Percentiles rank a stretch among this genome's conserved stretches.
Conservation (phyloP, 2,797 vertebrate species). For the Oceanodroma leucorhoa region DNA sequence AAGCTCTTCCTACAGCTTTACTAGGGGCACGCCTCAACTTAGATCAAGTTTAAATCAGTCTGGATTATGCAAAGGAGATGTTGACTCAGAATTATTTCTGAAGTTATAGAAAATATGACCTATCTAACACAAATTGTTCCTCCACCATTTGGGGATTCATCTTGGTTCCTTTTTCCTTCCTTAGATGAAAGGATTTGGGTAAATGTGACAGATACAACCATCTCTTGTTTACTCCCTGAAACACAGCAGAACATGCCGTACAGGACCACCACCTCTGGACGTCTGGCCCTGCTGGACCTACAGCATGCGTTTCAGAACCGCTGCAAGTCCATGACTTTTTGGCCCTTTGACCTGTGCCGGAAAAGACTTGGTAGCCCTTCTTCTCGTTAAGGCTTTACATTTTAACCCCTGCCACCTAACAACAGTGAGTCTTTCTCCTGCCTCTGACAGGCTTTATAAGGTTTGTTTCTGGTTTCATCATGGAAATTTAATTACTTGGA, state of each 20-base stretch:
- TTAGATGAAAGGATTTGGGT: not conserved
- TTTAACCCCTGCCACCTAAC: not conserved
- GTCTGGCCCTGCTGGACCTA: not conserved
- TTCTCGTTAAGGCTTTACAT: not conserved
- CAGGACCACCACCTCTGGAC: not conserved
- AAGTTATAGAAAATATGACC: not conserved
- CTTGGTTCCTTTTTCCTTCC: not conserved
- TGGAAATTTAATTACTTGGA: not conserved
- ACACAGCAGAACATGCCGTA: not conserved
- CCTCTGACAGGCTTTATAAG: not conserved
- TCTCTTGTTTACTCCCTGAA: not conserved
- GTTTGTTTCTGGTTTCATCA: not conserved
- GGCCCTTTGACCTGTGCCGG: not conserved
- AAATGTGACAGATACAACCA: not conserved
- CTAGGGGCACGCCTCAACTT: not conserved
- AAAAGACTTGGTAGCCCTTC: not conserved
- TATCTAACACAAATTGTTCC: not conserved
- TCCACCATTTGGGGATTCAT: not conserved
- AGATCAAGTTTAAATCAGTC: not conserved
- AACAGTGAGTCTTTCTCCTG: not conserved
- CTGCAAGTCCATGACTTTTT: not conserved
- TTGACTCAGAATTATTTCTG: not conserved
- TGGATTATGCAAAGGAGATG: not conserved
- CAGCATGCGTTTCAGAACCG: not conserved
- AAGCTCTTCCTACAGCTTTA: not conserved